phyloP scores from a whole-genome alignment of 2,113 vertebrate genomes.

The Patagioenas fasciata region DNA sequence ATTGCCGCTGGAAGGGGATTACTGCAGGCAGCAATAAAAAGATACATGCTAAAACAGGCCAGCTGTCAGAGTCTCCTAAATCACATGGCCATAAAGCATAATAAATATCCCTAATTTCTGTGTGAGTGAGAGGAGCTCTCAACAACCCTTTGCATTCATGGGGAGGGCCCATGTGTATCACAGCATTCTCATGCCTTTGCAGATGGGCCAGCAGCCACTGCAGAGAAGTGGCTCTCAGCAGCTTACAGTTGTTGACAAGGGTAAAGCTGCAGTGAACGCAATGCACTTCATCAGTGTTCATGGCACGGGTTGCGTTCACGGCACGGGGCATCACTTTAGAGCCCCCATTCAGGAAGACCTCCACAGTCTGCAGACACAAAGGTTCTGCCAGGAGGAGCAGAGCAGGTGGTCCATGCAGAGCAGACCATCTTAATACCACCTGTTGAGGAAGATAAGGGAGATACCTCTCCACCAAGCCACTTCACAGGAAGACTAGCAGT shows the following conservation, averaged over 20 bases:
- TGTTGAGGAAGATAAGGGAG: not conserved
- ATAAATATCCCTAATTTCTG: not conserved
- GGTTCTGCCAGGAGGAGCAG: not conserved
- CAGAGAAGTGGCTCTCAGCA: not conserved
- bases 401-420: not conserved
- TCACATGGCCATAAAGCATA: not conserved
- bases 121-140: not conserved
- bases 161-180: not conserved
- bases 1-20: not conserved
- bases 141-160: not conserved
- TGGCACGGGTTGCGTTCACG: no score
- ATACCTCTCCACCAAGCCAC: not conserved
- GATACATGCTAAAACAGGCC: not conserved
- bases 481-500: not conserved
- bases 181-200: not conserved
- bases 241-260: not conserved
- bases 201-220: not conserved
- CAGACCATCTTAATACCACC: not conserved
- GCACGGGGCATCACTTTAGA: not conserved
- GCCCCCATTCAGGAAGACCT: not conserved
- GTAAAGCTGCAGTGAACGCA: not conserved
- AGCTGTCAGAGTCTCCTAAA: not conserved
- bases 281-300: fast-evolving
- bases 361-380: not conserved
- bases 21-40: not conserved